phyloP scores from a whole-genome alignment of 2,888 invertebrate species.

The Coenonympha arcania region DNA sequence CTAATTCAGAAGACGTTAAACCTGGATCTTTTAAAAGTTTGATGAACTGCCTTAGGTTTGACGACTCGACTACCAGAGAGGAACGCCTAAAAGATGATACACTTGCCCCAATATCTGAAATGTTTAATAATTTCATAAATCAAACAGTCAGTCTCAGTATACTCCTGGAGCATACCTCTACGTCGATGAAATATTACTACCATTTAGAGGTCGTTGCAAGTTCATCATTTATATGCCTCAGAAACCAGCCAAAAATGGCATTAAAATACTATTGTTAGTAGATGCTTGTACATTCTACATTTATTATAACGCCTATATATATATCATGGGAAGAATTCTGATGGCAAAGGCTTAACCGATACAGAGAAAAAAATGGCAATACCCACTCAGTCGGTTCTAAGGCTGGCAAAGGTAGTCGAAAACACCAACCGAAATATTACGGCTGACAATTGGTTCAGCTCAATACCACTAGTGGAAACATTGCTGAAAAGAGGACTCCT shows the following conservation, averaged over 20 bases:
- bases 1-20: too few relatives aligned
- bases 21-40: too few relatives aligned
- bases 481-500: constrained; percentile 25
- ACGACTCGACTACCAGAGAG: constrained; percentile 22
- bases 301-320: constrained; percentile 5
- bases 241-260: constrained; percentile 11
- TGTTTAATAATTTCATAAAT: constrained; percentile 27
- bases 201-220: constrained; percentile 26
- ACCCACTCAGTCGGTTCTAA: constrained; percentile 24
- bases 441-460: constrained; percentile 31
- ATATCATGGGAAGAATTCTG: constrained; percentile 22
- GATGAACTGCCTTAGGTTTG: constrained; percentile 11
- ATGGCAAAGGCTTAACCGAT: constrained; percentile 30
- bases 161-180: constrained; percentile 19
- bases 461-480: constrained; percentile 20
- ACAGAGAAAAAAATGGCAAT: constrained; percentile 9
- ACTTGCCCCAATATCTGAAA: constrained; percentile 4
- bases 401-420: constrained; percentile 22
- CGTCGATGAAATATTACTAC: constrained; percentile 30
- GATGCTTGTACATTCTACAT: constrained; percentile 8
- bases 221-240: constrained; percentile 10
- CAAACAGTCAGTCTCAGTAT: constrained; percentile 25
- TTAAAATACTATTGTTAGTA: constrained; percentile 6
- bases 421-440: constrained; percentile 25
- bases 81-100: constrained; percentile 19